Percentiles rank a stretch among this genome's conserved stretches.
These are phyloP conservation scores for Lochmaea capreae DNA, from an alignment of 2,888 invertebrate species.

Conservation along the genomic window DNA sequence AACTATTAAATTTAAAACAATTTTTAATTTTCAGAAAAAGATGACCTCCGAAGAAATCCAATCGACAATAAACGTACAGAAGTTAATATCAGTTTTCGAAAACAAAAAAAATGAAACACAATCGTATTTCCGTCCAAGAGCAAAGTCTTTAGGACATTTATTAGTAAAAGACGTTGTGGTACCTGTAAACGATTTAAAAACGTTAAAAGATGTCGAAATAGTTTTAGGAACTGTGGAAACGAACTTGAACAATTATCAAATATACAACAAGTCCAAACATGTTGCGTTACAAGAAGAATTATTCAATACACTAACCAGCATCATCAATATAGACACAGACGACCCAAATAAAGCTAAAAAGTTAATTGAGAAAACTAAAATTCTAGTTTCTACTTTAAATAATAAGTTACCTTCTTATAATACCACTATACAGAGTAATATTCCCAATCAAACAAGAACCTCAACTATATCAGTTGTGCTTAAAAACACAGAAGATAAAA, in stretches of 20 bases:
- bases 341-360: slow-evolving; percentile 39
- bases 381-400: slow-evolving; percentile 46
- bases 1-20: not conserved
- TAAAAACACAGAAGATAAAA: not conserved
- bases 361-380: slow-evolving; percentile 46
- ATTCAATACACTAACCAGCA: slow-evolving; percentile 48
- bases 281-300: slow-evolving; percentile 51
- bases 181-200: slow-evolving; percentile 27
- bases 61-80: slow-evolving; percentile 8
- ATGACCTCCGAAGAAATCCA: slow-evolving; percentile 13
- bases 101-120: slow-evolving; percentile 1
- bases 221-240: slow-evolving; percentile 44
- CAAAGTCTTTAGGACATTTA: slow-evolving; percentile 41
- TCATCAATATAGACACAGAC: slow-evolving; percentile 48
- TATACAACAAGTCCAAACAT: slow-evolving; percentile 51
- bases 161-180: slow-evolving; percentile 39
- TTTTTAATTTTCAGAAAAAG: slow-evolving; percentile 15
- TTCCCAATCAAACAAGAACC: not conserved
- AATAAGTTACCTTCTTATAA: slow-evolving; percentile 45
- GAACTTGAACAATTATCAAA: slow-evolving; percentile 45
- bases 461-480: not conserved
- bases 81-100: slow-evolving; percentile 19
- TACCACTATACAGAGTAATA: slow-evolving; percentile 1
- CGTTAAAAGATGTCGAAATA: slow-evolving; percentile 47
- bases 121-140: slow-evolving; percentile 29